A percentile compares a stretch with the other conserved stretches of the same genome.
Conservation (phyloP, 1,140 invertebrate genomes). For the Ephestia elutella region DNA sequence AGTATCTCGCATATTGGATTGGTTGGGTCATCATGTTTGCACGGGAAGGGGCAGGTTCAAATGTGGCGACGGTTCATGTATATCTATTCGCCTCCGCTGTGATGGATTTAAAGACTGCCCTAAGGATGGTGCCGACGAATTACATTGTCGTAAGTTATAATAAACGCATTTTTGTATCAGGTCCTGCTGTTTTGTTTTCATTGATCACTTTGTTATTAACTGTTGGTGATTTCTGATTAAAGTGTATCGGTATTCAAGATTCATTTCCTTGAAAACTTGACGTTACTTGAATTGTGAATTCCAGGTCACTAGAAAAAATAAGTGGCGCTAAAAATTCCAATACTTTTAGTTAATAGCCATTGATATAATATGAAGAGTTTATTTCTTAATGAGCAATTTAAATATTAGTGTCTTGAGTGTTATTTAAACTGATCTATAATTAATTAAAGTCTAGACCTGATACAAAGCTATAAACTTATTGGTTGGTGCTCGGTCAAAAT, state of each 20-base stretch:
- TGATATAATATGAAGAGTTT: no score
- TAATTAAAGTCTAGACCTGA: not conserved
- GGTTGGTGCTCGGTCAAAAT: no score
- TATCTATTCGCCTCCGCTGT: conserved; percentile 78
- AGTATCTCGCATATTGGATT: conserved; percentile 42
- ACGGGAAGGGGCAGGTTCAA: conserved; percentile 58
- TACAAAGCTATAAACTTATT: not conserved
- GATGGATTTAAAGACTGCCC: conserved; percentile 74
- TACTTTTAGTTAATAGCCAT: no score
- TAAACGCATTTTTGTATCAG: not conserved
- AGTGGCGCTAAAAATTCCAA: no score
- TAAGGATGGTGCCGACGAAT: conserved; percentile 75
- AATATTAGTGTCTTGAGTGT: no score
- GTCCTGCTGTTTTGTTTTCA: not conserved
- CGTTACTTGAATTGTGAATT: no score
- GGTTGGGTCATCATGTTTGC: conserved; percentile 60
- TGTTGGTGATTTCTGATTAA: no score
- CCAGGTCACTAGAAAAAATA: no score
- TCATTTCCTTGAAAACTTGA: no score
- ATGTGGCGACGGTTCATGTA: conserved; percentile 81
- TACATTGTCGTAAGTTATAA: conserved; percentile 74
- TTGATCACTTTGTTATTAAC: not conserved
- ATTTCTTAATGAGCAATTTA: no score
- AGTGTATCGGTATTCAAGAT: no score
- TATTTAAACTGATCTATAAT: no score